Percentiles rank a stretch among this genome's conserved stretches.
Conservation (phyloP, 2,113 vertebrate species). For the Manacus vitellinus region DNA sequence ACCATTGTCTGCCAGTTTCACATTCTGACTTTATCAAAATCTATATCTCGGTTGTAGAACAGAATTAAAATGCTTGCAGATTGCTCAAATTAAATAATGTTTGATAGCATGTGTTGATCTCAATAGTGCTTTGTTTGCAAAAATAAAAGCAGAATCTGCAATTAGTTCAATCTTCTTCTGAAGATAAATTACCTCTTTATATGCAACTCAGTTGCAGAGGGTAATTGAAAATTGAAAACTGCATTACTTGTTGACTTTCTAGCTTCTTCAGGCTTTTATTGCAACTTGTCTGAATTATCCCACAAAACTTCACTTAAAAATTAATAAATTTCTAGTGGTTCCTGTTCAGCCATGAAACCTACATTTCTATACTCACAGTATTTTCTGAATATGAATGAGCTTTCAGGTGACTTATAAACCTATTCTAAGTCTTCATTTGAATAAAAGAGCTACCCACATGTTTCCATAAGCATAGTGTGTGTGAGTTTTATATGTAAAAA, state of each 20-base stretch:
- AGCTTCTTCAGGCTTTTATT: background rate
- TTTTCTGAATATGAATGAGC: background rate
- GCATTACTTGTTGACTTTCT: background rate
- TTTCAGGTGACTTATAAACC: background rate
- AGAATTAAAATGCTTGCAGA: background rate
- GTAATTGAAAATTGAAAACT: background rate
- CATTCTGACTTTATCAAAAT: background rate
- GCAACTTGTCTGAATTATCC: background rate
- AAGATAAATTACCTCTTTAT: background rate
- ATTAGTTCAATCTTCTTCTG: background rate
- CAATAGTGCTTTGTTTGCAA: background rate
- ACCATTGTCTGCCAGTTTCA: background rate
- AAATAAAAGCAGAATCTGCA: background rate
- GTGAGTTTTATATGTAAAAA: background rate
- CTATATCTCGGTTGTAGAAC: background rate
- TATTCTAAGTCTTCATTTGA: background rate
- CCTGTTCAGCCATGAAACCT: background rate
- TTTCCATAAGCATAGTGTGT: background rate
- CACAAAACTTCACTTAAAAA: background rate
- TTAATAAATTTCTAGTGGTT: background rate
- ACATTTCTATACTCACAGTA: background rate
- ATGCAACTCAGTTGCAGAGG: background rate
- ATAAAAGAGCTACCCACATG: background rate
- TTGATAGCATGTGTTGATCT: background rate
- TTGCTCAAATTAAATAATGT: background rate